phyloP scores from a whole-genome alignment of 2,888 invertebrate genomes.

The Pheosia gnoma region DNA sequence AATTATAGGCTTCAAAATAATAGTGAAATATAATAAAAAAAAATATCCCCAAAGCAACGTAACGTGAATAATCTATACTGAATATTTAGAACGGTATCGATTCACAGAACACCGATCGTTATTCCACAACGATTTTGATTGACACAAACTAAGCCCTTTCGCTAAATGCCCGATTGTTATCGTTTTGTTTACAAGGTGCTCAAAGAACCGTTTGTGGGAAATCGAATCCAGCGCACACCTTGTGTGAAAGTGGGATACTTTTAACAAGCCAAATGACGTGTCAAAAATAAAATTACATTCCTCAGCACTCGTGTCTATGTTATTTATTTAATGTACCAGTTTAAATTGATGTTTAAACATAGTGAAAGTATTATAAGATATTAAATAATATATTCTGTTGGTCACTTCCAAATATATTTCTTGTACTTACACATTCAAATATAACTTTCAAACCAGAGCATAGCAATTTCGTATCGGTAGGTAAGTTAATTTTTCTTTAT shows the following conservation, averaged over 20 bases:
- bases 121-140: conserved; percentile 64
- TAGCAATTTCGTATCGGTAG: no score
- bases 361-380: neutral
- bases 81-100: conserved; percentile 4
- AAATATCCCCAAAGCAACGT: no score
- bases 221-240: conserved; percentile 5
- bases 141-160: conserved; percentile 67
- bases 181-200: conserved; percentile 60
- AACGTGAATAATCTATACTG: no score
- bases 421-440: no score
- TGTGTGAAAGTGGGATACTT: conserved; percentile 8
- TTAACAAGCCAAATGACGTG: conserved; percentile 8
- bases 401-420: no score
- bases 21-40: no score
- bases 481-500: no score
- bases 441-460: no score
- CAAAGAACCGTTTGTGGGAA: conserved; percentile 34
- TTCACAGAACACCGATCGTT: conserved; percentile 18
- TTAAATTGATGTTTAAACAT: conserved; percentile 4
- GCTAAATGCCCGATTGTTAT: conserved; percentile 63
- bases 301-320: neutral
- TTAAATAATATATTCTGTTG: no score
- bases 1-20: no score
- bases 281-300: conserved; percentile 5
- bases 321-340: conserved; percentile 4